A percentile compares a stretch with the other conserved stretches of the same genome.
phyloP scores from a whole-genome alignment of 1,140 invertebrate genomes.

The Gryon sp. region DNA sequence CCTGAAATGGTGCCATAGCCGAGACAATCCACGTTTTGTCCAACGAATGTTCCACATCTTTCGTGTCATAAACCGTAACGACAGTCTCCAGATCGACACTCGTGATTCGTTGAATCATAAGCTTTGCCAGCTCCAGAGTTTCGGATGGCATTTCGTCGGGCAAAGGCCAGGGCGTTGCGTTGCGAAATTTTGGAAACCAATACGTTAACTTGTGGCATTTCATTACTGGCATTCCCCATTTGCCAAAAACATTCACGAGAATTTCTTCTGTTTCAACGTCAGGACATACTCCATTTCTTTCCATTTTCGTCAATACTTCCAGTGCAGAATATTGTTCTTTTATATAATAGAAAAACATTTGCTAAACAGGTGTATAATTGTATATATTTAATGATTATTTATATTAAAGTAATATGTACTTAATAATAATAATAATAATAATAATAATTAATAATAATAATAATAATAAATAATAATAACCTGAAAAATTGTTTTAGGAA shows the following conservation, averaged over 20 bases:
- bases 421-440: too few relatives aligned
- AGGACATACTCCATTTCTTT: constrained; percentile 93
- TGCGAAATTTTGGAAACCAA: constrained; percentile 98
- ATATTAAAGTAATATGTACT: too few relatives aligned
- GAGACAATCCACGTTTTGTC: constrained; percentile 97
- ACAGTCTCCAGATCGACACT: constrained; percentile 89
- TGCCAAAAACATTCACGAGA: constrained; percentile 91
- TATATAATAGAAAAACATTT: constrained; percentile 94
- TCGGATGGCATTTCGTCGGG: constrained; percentile 88
- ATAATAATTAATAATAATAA: too few relatives aligned
- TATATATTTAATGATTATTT: too few relatives aligned
- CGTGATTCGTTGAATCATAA: constrained; percentile 92
- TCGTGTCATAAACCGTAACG: constrained; percentile 83
- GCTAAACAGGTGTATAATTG: too few relatives aligned
- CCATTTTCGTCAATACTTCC: constrained; percentile 94
- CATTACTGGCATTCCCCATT: constrained; percentile 86
- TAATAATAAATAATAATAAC: too few relatives aligned
- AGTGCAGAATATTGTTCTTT: constrained; percentile 96
- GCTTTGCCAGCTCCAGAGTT: constrained; percentile 88
- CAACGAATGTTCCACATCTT: constrained; percentile 86
- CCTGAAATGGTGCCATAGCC: constrained; percentile 90
- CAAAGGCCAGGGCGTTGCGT: constrained; percentile 93
- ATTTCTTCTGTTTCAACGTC: constrained; percentile 92
- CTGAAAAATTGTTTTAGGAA: constrained; percentile 85
- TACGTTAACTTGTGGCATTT: constrained; percentile 97